Conservation (phyloP, 2,888 invertebrate species). For the Clusia tigrina region DNA sequence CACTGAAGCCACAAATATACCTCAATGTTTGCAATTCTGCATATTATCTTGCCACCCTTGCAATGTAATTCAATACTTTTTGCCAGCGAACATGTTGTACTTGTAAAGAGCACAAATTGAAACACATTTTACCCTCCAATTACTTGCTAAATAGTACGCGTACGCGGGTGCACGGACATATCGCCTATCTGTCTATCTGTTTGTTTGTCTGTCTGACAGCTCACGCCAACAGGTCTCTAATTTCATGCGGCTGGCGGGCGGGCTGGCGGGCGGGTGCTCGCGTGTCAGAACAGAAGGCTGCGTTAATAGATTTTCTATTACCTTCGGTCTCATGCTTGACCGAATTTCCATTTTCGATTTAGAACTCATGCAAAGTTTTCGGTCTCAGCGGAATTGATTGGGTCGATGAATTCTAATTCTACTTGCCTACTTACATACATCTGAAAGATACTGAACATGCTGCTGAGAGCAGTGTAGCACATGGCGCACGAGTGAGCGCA, state of each 20-base stretch:
- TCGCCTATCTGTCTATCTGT: background rate
- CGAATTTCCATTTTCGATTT: conserved; percentile 50
- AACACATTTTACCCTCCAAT: conserved; percentile 56
- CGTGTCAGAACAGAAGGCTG: conserved; percentile 42
- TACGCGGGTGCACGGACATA: conserved; percentile 24
- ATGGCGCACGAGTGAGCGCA: background rate
- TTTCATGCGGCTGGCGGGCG: conserved; percentile 28
- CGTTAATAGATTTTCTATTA: conserved; percentile 55
- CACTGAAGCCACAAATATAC: conserved; percentile 41
- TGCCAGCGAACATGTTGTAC: background rate
- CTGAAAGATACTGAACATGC: background rate
- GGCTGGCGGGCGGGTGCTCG: conserved; percentile 11
- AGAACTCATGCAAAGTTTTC: conserved; percentile 4
- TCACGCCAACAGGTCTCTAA: conserved; percentile 47
- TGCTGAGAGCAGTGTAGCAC: background rate
- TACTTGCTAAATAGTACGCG: too few relatives aligned
- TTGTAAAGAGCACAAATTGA: conserved; percentile 42
- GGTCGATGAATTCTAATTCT: background rate
- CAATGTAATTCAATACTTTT: conserved; percentile 55
- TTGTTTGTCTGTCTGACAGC: conserved; percentile 27
- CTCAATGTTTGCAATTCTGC: conserved; percentile 23
- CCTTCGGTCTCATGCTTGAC: conserved; percentile 45
- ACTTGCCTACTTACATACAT: too few relatives aligned
- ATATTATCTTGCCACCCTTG: conserved; percentile 33
- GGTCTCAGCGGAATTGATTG: conserved; percentile 9